phyloP scores from a whole-genome alignment of 2,113 vertebrate species.

The Corythornis vintsioides region DNA sequence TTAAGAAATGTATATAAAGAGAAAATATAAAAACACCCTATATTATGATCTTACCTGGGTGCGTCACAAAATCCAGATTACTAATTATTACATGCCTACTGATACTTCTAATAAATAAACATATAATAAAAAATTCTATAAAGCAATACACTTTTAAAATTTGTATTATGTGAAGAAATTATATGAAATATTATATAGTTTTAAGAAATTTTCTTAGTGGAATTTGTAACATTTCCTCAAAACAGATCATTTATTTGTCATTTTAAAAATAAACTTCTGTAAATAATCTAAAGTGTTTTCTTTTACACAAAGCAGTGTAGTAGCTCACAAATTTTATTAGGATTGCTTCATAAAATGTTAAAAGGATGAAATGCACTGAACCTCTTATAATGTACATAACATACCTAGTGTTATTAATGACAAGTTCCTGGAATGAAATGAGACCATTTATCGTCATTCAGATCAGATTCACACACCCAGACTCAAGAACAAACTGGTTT shows the following conservation, averaged over 20 bases:
- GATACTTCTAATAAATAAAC: neutral
- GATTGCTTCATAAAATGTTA: slow-evolving; percentile 4
- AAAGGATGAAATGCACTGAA: slow-evolving; percentile 18
- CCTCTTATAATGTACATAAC: neutral
- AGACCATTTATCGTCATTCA: slow-evolving; percentile 33
- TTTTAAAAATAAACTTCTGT: neutral
- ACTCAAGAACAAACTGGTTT: neutral
- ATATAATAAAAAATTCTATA: neutral
- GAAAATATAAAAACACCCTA: neutral
- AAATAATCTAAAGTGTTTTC: neutral
- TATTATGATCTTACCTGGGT: neutral
- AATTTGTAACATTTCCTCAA: neutral
- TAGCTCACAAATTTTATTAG: slow-evolving; percentile 19
- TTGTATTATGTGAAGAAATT: neutral
- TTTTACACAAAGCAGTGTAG: neutral
- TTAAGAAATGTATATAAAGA: neutral
- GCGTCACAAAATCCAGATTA: neutral
- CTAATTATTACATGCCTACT: neutral
- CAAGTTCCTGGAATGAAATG: slow-evolving; percentile 21
- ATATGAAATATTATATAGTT: neutral
- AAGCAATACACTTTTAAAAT: neutral
- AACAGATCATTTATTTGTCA: neutral
- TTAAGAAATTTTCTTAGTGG: neutral
- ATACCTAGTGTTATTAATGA: slow-evolving; percentile 29
- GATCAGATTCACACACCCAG: neutral